Evolutionary conservation across 2,113 vertebrate species (phyloP).

Genomic region (Hydrochoerus hydrochaeris): DNA sequence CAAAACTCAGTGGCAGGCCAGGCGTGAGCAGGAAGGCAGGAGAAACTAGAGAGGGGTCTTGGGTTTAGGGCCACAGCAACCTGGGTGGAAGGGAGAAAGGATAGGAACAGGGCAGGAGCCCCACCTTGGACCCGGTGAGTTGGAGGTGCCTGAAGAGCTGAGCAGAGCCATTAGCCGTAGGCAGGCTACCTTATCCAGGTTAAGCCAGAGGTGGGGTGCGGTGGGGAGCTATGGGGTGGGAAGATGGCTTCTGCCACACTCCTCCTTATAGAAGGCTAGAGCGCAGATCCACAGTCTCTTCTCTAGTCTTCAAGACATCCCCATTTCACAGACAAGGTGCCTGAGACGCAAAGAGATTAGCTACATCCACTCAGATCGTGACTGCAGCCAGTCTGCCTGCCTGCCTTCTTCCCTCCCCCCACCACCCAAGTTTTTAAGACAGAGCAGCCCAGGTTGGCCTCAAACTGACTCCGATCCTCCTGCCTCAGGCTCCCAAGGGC

Average conservation of each 20-base stretch:
- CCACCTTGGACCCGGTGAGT: not conserved
- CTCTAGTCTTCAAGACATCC: not conserved
- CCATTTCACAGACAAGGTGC: not conserved
- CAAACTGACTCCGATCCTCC: not conserved
- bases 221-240: not conserved
- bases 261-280: not conserved
- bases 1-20: not conserved
- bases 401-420: not conserved
- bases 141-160: not conserved
- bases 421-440: not conserved
- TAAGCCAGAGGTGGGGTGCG: rapidly evolving
- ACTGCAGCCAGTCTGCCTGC: not conserved
- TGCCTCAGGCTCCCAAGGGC: not conserved
- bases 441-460: not conserved
- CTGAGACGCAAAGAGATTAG: not conserved
- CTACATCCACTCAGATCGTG: not conserved
- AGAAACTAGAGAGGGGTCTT: not conserved
- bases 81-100: not conserved
- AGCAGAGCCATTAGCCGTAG: not conserved
- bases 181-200: not conserved
- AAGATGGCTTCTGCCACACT: rapidly evolving
- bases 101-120: not conserved
- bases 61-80: not conserved
- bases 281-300: not conserved
- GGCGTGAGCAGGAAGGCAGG: not conserved